A percentile compares a stretch with the other conserved stretches of the same genome.
These are phyloP conservation scores for Venusia cambrica DNA, from an alignment of 2,888 invertebrate species.

Conservation along the genomic window DNA sequence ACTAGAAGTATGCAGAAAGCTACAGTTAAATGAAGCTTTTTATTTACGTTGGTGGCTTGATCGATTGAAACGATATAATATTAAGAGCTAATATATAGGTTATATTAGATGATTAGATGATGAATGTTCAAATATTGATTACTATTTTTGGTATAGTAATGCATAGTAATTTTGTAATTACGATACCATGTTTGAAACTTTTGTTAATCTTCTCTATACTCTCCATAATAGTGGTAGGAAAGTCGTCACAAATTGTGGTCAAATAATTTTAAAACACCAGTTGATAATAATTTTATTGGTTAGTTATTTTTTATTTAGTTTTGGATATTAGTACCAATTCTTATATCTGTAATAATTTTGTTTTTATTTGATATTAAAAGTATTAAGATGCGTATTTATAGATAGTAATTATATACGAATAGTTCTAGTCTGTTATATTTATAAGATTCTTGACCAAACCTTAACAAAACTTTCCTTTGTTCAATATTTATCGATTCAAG, in stretches of 20 bases:
- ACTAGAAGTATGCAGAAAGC: slow-evolving; percentile 19
- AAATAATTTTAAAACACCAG: slow-evolving; percentile 19
- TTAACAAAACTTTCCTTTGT: not conserved
- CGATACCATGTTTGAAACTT: slow-evolving; percentile 1
- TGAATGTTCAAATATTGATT: slow-evolving; percentile 6
- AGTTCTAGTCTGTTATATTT: slow-evolving; percentile 39
- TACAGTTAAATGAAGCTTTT: slow-evolving; percentile 2
- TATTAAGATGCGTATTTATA: slow-evolving; percentile 40
- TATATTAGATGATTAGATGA: too few species aligned
- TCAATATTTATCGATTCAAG: not conserved
- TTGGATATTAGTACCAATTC: slow-evolving; percentile 28
- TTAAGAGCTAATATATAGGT: too few species aligned
- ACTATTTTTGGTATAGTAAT: slow-evolving; percentile 8
- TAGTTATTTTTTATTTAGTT: slow-evolving; percentile 8
- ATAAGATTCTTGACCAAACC: slow-evolving; percentile 24
- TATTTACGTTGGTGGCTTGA: slow-evolving; percentile 24
- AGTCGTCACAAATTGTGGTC: slow-evolving; percentile 44
- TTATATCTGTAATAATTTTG: slow-evolving; percentile 37
- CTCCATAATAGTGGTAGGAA: slow-evolving; percentile 36
- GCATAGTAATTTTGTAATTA: slow-evolving; percentile 26
- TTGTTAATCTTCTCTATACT: slow-evolving; percentile 10
- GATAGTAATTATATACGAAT: slow-evolving; percentile 19
- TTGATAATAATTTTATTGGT: too few species aligned
- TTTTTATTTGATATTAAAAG: slow-evolving; percentile 28
- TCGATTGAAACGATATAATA: slow-evolving; percentile 54